phyloP scores from a whole-genome alignment of 1,140 invertebrate genomes.

The Armadillidium nasatum region DNA sequence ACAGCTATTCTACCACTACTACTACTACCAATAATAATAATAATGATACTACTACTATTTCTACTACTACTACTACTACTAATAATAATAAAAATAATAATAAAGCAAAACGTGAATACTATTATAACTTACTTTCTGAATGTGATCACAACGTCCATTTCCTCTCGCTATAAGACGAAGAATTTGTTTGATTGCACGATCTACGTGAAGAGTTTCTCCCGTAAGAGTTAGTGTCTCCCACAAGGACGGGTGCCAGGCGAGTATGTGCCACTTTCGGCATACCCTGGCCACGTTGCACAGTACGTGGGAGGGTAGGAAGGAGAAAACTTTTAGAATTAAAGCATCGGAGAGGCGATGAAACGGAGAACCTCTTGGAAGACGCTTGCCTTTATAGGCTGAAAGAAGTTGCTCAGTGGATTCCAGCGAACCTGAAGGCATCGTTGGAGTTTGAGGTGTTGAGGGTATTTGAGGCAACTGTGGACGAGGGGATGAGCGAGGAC shows the following conservation, averaged over 20 bases:
- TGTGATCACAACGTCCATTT: slow-evolving; percentile 34
- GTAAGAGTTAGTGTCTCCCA: slow-evolving; percentile 66
- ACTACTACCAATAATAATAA: no score
- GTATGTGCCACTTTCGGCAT: slow-evolving; percentile 69
- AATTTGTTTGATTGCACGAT: slow-evolving; percentile 62
- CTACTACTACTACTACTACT: no score
- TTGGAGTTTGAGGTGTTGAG: slow-evolving; percentile 33
- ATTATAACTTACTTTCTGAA: slow-evolving; percentile 45
- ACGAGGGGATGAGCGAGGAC: slow-evolving; percentile 39
- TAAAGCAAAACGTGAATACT: no score
- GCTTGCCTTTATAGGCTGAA: slow-evolving; percentile 47
- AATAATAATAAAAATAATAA: no score
- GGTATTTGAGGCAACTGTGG: slow-evolving; percentile 45
- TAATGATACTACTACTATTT: no score
- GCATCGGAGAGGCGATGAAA: slow-evolving; percentile 56
- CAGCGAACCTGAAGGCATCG: slow-evolving; percentile 31
- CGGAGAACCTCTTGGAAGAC: slow-evolving; percentile 45
- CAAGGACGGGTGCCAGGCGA: slow-evolving; percentile 72
- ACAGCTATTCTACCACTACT: no score
- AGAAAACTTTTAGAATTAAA: slow-evolving; percentile 61
- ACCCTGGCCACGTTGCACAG: slow-evolving; percentile 73
- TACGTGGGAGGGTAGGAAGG: slow-evolving; percentile 69
- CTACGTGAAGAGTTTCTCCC: slow-evolving; percentile 61
- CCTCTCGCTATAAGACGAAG: slow-evolving; percentile 46
- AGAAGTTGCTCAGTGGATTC: slow-evolving; percentile 42